A percentile compares a stretch with the other conserved stretches of the same genome.
These are phyloP conservation scores for Watersipora subatra DNA, from an alignment of 1,140 invertebrate genomes.

Conservation along the genomic window DNA sequence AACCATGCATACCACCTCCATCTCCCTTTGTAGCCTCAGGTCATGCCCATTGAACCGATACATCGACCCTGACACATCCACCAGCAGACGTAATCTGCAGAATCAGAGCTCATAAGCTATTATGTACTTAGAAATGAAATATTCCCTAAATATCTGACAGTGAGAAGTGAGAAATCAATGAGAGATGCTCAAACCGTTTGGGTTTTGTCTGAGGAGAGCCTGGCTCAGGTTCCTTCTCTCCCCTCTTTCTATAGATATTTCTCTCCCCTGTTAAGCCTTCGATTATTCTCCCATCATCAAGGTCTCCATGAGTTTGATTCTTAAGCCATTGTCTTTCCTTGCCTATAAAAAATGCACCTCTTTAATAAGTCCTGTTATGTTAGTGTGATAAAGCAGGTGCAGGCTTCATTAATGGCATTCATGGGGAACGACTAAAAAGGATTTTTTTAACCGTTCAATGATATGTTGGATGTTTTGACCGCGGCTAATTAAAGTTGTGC, in stretches of 20 bases:
- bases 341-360: constrained; percentile 36
- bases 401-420: too few species aligned
- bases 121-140: too few species aligned
- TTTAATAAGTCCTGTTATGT: constrained; percentile 2
- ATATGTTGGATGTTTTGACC: too few species aligned
- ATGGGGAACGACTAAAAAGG: too few species aligned
- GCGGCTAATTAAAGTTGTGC: too few species aligned
- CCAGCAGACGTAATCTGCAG: constrained; percentile 58
- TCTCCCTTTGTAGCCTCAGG: constrained; percentile 71
- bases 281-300: constrained; percentile 88
- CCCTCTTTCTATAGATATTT: constrained; percentile 68
- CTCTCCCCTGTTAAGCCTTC: constrained; percentile 83
- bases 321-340: constrained; percentile 81
- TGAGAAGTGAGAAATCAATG: too few species aligned
- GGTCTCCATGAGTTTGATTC: constrained; percentile 66
- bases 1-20: constrained; percentile 80
- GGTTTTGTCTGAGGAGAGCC: constrained; percentile 6
- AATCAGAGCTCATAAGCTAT: too few species aligned
- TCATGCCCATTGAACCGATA: constrained; percentile 90
- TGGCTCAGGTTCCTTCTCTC: constrained; percentile 51
- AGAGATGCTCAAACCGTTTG: constrained; percentile 20
- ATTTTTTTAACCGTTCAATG: too few species aligned
- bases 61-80: constrained; percentile 85
- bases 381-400: too few species aligned
- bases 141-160: too few species aligned